phyloP scores from a whole-genome alignment of 2,888 invertebrate species.

The Adineta ricciae region DNA sequence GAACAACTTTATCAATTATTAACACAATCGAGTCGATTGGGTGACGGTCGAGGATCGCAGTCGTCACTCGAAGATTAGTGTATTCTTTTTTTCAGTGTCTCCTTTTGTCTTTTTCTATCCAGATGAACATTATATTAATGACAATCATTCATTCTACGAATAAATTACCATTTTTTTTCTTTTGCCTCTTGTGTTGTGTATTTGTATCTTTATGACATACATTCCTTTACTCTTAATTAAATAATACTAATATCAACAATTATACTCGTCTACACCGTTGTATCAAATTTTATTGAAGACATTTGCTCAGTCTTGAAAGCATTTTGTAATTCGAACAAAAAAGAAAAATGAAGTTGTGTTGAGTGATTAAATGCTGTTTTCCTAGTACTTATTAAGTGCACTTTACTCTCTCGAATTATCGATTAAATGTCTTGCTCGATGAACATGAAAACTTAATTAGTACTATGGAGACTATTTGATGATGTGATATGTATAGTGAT shows the following conservation, averaged over 20 bases:
- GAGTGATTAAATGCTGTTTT: not conserved
- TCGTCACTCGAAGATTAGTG: not conserved
- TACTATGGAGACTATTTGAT: not conserved
- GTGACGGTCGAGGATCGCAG: not conserved
- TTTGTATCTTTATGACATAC: not conserved
- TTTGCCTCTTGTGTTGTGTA: not conserved
- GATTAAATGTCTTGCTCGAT: no score
- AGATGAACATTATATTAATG: not conserved
- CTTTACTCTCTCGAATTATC: not conserved
- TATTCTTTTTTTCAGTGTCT: not conserved
- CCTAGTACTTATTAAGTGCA: not conserved
- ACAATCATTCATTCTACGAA: not conserved
- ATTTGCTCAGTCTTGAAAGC: no score
- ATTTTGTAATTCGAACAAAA: no score
- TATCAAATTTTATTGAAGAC: no score
- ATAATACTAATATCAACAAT: not conserved
- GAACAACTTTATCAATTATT: constrained; percentile 14
- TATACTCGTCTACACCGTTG: no score
- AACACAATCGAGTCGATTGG: not conserved
- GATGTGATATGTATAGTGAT: not conserved
- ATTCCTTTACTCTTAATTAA: not conserved
- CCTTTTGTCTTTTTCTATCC: not conserved
- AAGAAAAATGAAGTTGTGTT: not conserved
- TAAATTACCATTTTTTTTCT: not conserved
- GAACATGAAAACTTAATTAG: not conserved